Base-by-base conservation (phyloP, 2,888 invertebrate species). In the Melanostoma mellinum region DNA sequence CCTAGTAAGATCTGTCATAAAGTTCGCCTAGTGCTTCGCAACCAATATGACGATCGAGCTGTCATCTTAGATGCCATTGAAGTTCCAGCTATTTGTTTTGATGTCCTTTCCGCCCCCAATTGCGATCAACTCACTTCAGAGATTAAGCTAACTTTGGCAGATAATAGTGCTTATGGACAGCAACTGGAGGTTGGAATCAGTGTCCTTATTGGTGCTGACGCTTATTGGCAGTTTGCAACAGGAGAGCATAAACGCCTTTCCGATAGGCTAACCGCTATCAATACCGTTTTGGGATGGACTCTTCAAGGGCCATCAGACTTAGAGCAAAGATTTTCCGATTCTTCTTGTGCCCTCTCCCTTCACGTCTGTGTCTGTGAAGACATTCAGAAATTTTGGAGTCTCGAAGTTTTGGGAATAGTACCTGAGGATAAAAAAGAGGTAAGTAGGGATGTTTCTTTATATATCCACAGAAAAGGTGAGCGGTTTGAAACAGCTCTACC, bases 191-290 rank as follows among this genome's bases (percentile, higher is more conserved):
- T 55, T 0, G 68, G 76, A 3, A 76, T 77, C 32, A 63, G 68
- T 4, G 44, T 73, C 6, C 42, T 82, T 0, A 42, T 77, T 3
- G 72, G 68, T 9, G 69, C 73, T 2, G 73, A 82, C 40, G 55
- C 48, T 4, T 82, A 77, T 56, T 82, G 82, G 77, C 61, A 63
- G n/a, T 55, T 78, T n/a, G 67, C 50, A 32, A 76, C 69, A 2
- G 69, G 73, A 1, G 68, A 76, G 46, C 30, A 36, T 48, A 55
- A 63, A 33, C 67, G 82, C 46, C 40, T 82, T 4, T 56, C 77
- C 0, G 35, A 52, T 4, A 52, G 38, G 8, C 55, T 79, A 40
- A 63, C 67, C 4, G 69, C 69, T 33, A 48, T 65, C 8, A 65
- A 77, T 38, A 82, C 73, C 0, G 56, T 76, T 4, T 46, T 76